These are phyloP conservation scores for Odontomachus brunneus DNA, from an alignment of 1,140 invertebrate genomes.

Conservation along the genomic window DNA sequence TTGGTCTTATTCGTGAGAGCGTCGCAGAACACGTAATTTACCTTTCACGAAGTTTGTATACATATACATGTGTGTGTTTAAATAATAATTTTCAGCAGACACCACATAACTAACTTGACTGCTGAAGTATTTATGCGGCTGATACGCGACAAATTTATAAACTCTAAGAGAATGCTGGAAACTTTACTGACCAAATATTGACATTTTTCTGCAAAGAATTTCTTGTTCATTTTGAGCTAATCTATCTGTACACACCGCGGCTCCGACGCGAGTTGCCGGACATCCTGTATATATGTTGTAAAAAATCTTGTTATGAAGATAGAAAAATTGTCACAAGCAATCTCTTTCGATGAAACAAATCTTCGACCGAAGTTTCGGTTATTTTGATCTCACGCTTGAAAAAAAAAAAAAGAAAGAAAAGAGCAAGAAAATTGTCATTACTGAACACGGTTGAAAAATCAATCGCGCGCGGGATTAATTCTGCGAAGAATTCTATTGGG, in stretches of 20 bases:
- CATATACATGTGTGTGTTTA: not conserved
- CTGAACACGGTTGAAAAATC: not conserved
- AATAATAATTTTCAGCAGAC: not conserved
- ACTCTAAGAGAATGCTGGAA: not conserved
- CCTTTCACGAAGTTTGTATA: no score
- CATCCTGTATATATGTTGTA: no score
- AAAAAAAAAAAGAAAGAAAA: no score
- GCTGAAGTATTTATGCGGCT: not conserved
- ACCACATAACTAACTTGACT: not conserved
- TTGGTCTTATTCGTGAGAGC: no score
- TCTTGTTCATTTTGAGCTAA: no score
- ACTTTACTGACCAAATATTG: no score
- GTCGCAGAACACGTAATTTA: no score
- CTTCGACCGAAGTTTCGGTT: no score
- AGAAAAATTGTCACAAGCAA: not conserved
- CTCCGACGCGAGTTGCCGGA: no score
- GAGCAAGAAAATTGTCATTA: not conserved
- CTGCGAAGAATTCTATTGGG: slow-evolving; percentile 17
- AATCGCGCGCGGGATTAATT: not conserved
- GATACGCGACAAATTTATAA: not conserved
- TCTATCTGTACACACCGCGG: no score
- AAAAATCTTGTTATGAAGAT: not conserved
- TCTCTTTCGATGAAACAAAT: not conserved
- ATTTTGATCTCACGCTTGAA: no score
- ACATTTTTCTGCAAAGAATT: no score